A percentile compares a stretch with the other conserved stretches of the same genome.
Evolutionary conservation across 2,797 vertebrate species (phyloP).

Genomic region (Poeciliopsis gracilis): DNA sequence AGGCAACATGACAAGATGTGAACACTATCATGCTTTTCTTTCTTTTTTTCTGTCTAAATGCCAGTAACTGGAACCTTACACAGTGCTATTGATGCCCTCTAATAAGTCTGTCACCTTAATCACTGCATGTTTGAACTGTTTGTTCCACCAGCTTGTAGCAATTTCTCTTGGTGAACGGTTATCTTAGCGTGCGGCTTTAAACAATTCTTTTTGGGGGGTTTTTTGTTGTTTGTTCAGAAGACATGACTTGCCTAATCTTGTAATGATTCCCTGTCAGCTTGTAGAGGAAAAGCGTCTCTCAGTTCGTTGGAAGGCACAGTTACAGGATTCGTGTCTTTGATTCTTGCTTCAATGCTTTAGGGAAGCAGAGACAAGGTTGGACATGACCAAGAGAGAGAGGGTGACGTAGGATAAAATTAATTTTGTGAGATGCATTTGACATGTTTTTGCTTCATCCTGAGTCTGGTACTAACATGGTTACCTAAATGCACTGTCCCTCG

Average conservation of each 20-base stretch:
- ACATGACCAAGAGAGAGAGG: constrained; percentile 16
- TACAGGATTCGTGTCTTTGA: constrained; percentile 38
- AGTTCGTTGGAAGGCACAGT: constrained; percentile 20
- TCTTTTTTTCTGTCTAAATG: not conserved
- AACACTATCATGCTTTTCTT: not conserved
- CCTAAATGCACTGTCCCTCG: constrained; percentile 28
- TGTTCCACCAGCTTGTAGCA: constrained; percentile 35
- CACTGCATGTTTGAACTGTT: constrained; percentile 8
- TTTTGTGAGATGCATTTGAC: constrained; percentile 40
- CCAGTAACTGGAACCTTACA: not conserved
- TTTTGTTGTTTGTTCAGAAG: constrained; percentile 30
- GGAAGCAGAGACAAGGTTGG: constrained; percentile 29
- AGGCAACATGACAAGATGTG: constrained; percentile 28
- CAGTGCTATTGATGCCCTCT: not conserved
- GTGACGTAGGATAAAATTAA: constrained; percentile 22
- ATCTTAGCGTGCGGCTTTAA: constrained; percentile 26
- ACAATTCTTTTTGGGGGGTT: no score
- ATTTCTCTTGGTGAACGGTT: constrained; percentile 44
- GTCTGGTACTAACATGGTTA: constrained; percentile 45
- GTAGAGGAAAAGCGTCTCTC: constrained; percentile 18
- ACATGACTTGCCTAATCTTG: constrained; percentile 33
- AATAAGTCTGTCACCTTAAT: not conserved
- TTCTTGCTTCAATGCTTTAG: constrained; percentile 29
- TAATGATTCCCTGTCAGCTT: constrained; percentile 46
- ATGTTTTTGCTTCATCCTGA: constrained; percentile 26